Evolutionary conservation across 2,113 vertebrate genomes (phyloP), one percentile per base, ranked within the genome.

Genomic region (Cynocephalus volans): DNA sequence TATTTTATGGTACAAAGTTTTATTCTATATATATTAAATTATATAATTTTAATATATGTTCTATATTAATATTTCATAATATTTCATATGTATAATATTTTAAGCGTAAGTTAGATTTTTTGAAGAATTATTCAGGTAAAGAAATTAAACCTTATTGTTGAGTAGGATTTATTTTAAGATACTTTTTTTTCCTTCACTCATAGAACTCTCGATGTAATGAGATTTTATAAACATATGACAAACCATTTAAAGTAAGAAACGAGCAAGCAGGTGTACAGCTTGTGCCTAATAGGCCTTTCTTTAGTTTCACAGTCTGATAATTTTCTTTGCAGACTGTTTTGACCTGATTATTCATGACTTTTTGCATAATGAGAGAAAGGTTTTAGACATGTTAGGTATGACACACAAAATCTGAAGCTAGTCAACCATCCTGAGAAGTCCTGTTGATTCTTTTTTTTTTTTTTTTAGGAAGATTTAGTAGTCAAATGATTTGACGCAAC

Each of bases 201-300:
- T 33, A 93, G 4, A 89, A 3, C 7, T 23, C 60, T 80, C 5
- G 72, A 11, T 58, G 33, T 88, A 80, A 95, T 77, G 1, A 41
- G 3, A 58, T 69, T 95, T 95, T 87, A 96, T 52, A 97, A 97
- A 91, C 33, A 98, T 81, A 97, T 52, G 75, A 76, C 93, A 98
- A 96, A n/a, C 60, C 60, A 93, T 90, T 97, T 93, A 92, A 91
- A 95, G 13, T n/a, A 67, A 52, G 93, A 45, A 95, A 95, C 2
- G 4, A 97, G 15, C n/a, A 79, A 82, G 96, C 56, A 97, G 17
- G 26, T 92, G 2, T 65, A 60, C 41, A 8, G 85, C 62, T 97
- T 96, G 91, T 12, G 15, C 60, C n/a, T 97, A 96, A 96, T 80
- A 97, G 88, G 93, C 90, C 92, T 98, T 96, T 18, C 50, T 84